phyloP scores from a whole-genome alignment of 2,888 invertebrate species.

The Agapostemon virescens region DNA sequence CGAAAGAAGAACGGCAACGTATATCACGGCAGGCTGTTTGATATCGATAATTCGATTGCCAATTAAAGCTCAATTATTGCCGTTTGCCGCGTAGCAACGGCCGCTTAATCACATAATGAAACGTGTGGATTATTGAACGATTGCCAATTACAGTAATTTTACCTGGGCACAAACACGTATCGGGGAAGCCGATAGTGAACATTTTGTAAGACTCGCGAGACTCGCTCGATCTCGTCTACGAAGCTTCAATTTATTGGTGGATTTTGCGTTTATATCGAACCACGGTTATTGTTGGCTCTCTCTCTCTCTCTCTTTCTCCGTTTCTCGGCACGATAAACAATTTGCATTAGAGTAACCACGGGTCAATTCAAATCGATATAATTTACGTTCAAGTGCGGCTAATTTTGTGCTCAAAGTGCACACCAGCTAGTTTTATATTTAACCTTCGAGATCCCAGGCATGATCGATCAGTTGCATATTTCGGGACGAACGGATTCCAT shows the following conservation, averaged over 20 bases:
- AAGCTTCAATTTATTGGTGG: neutral
- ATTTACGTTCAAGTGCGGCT: slow-evolving; percentile 33
- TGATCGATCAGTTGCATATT: neutral
- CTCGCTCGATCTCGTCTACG: neutral
- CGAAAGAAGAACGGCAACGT: slow-evolving; percentile 14
- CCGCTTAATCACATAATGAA: slow-evolving; percentile 24
- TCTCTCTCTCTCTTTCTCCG: too few relatives aligned
- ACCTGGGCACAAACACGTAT: neutral
- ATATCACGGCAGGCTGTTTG: slow-evolving; percentile 16
- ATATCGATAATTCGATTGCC: slow-evolving; percentile 29
- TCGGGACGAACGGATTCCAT: neutral
- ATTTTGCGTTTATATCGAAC: neutral
- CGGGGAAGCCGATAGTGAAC: neutral
- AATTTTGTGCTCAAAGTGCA: slow-evolving; percentile 23
- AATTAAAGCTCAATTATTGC: slow-evolving; percentile 33
- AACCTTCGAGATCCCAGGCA: slow-evolving; percentile 31
- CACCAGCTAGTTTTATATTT: slow-evolving; percentile 39
- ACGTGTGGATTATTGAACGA: slow-evolving; percentile 25
- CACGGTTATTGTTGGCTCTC: slow-evolving; percentile 11
- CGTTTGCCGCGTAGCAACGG: slow-evolving; percentile 9
- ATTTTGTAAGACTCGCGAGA: neutral
- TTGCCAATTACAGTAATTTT: slow-evolving; percentile 5
- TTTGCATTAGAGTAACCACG: slow-evolving; percentile 2
- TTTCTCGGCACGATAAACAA: slow-evolving; percentile 32
- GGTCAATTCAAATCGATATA: slow-evolving; percentile 13